Conservation (phyloP, 2,888 invertebrate species). For the Gnatocerus cornutus region DNA sequence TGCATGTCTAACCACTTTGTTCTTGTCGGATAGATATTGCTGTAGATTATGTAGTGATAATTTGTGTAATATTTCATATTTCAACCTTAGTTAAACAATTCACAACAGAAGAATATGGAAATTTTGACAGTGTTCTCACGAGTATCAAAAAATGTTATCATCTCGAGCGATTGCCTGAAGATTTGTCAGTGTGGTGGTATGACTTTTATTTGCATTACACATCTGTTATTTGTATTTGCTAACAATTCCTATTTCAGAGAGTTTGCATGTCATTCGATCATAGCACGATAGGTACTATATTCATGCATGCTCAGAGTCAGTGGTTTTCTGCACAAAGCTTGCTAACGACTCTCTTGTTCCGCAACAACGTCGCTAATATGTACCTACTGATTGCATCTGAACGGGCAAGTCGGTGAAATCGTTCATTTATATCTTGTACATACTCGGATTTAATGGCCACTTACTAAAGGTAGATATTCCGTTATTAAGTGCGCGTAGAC, state of each 20-base stretch:
- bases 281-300: slow-evolving; percentile 44
- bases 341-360: slow-evolving; percentile 52
- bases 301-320: slow-evolving; percentile 47
- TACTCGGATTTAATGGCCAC: slow-evolving; percentile 42
- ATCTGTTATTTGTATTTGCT: slow-evolving; percentile 33
- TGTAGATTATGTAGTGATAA: too few species aligned
- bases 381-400: slow-evolving; percentile 49
- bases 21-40: too few species aligned
- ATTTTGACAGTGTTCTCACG: slow-evolving; percentile 1
- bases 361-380: slow-evolving; percentile 51
- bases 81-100: too few species aligned
- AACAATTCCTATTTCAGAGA: slow-evolving; percentile 48
- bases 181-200: neutral
- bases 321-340: slow-evolving; percentile 48
- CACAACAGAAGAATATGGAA: too few species aligned
- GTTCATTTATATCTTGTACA: slow-evolving; percentile 50
- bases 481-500: slow-evolving; percentile 36
- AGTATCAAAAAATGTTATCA: neutral
- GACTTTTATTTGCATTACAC: slow-evolving; percentile 8
- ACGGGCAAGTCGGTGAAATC: slow-evolving; percentile 45
- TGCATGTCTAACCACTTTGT: too few species aligned
- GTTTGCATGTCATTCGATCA: slow-evolving; percentile 51
- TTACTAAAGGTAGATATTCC: slow-evolving; percentile 34
- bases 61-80: too few species aligned
- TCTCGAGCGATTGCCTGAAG: neutral